Conservation (phyloP, 2,888 invertebrate genomes). For the Monochamus alternatus region DNA sequence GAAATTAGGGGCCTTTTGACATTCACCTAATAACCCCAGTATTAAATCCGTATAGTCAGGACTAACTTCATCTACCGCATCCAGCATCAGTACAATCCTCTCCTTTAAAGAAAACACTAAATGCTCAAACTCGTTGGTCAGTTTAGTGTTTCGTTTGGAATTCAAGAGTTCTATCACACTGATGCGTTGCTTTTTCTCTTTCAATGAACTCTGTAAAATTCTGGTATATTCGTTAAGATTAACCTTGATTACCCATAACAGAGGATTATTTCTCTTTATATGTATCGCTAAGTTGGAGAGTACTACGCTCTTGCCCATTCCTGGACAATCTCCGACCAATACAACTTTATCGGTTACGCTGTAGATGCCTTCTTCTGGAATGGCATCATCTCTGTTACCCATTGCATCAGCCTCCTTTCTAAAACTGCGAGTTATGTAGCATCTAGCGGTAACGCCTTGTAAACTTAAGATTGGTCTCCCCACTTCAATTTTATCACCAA, state of each 20-base stretch:
- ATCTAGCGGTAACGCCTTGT: neutral
- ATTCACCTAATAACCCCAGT: constrained; percentile 1
- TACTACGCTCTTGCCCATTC: constrained; percentile 34
- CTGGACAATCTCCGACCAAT: constrained; percentile 21
- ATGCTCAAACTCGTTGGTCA: constrained; percentile 20
- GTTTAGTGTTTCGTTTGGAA: neutral
- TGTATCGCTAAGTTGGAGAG: constrained; percentile 15
- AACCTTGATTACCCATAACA: constrained; percentile 13
- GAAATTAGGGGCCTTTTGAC: neutral
- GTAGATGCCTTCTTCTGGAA: neutral
- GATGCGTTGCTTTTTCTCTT: neutral
- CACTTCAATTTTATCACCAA: neutral
- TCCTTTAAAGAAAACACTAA: neutral
- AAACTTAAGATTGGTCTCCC: neutral
- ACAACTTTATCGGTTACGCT: constrained; percentile 19
- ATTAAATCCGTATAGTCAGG: neutral
- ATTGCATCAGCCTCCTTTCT: neutral
- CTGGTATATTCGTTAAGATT: constrained; percentile 13
- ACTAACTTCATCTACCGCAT: constrained; percentile 33
- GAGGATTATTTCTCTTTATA: neutral
- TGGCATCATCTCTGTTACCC: neutral
- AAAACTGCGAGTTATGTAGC: constrained; percentile 19
- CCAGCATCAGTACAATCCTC: constrained; percentile 12
- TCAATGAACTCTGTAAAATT: neutral
- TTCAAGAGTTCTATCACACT: constrained; percentile 12